Evolutionary conservation across 2,888 invertebrate genomes (phyloP), one percentile per base, ranked within the genome.

Genomic region (Drosophila atripex): DNA sequence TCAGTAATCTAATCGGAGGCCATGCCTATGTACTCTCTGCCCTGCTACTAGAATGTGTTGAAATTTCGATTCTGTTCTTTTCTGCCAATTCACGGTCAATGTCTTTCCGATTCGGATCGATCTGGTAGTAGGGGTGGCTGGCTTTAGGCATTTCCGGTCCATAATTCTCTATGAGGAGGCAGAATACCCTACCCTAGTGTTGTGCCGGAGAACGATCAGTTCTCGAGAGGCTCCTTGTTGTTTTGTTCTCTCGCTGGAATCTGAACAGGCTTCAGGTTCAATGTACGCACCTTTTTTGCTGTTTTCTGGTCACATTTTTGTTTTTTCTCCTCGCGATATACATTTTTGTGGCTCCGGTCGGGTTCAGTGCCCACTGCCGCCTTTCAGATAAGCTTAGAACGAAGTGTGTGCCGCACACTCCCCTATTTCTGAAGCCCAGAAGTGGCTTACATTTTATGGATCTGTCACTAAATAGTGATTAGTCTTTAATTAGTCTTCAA

Each of bases 51-150:
- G 8, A 16, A 16, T 64, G 65, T 68, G 65, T 54, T 51, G 51
- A 72, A 72, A 68, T 49, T 55, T 52, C 61, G 52, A 47, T 69
- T 35, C 3, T 12, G 2, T 25, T 25, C 25, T 28, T 38, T 73
- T 72, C 41, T 71, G 76, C 55, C 53, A 54, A 68, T 82, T 82
- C 80, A 82, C 72, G 80, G 80, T 86, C 80, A 82, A 86, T 84
- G 78, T 71, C 80, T 76, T 73, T 28, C 54, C 73, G 28, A 71
- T 51, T 28, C 38, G 6, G 38, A 46, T 41, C 35, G 14, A 49
- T 52, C 11, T 9, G 21, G 12, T 23, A n/a, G n/a, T 12, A 18
- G 21, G 39, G 59, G n/a, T n/a, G n/a, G n/a, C n/a, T 49, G 14
- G 64, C 64, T 64, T 51, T 77, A 68, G 78, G 73, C 76, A 78